A percentile compares a stretch with the other conserved stretches of the same genome.
Evolutionary conservation across 2,113 vertebrate genomes (phyloP).

Genomic region (Turdus rufiventris): DNA sequence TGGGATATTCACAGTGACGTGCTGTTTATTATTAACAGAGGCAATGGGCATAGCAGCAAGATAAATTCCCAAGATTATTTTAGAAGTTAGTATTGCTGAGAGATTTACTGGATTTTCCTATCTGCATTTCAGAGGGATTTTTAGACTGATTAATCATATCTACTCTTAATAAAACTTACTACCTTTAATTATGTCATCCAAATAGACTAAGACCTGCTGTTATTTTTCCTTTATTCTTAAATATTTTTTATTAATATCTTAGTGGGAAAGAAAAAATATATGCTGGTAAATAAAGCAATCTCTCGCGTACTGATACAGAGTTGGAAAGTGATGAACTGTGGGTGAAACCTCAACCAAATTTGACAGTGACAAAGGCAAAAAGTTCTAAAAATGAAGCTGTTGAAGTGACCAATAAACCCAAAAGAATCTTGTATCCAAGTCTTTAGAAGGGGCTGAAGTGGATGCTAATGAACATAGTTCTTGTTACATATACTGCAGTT

Average conservation of each 20-base stretch:
- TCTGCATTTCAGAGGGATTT: neutral
- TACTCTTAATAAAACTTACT: neutral
- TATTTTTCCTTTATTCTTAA: neutral
- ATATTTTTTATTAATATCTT: neutral
- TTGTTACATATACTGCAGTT: neutral
- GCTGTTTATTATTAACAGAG: neutral
- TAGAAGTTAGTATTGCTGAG: neutral
- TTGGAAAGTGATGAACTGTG: neutral
- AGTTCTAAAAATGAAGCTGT: accelerated
- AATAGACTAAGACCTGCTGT: neutral
- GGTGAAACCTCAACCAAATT: neutral
- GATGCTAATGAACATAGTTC: neutral
- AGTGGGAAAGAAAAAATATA: neutral
- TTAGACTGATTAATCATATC: neutral
- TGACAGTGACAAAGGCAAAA: neutral
- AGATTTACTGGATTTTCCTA: neutral
- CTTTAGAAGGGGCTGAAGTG: neutral
- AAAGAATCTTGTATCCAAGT: neutral
- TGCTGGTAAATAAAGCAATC: neutral
- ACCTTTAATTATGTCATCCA: neutral
- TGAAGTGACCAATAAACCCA: neutral
- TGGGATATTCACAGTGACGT: neutral
- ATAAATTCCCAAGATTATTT: neutral
- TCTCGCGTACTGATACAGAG: neutral
- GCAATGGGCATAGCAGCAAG: neutral